Conservation (phyloP, 2,888 invertebrate species). For the Gonocerus acuteangulatus region DNA sequence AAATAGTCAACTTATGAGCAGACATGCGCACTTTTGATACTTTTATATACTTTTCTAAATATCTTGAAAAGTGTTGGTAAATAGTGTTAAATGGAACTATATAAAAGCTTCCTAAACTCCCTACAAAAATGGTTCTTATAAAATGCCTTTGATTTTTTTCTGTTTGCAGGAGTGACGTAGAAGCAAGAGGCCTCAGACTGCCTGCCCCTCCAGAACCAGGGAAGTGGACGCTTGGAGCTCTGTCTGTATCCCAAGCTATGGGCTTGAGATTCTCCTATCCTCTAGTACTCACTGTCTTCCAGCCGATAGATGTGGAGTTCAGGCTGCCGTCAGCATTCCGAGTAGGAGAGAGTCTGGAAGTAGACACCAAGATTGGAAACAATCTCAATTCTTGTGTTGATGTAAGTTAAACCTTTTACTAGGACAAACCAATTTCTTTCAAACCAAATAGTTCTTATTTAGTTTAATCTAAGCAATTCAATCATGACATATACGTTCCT, state of each 20-base stretch:
- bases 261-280: slow-evolving; percentile 52
- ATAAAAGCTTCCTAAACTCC: too few species aligned
- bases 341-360: slow-evolving; percentile 57
- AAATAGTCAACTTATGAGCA: too few species aligned
- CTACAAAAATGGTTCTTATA: too few species aligned
- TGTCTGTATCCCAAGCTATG: slow-evolving; percentile 48
- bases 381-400: slow-evolving; percentile 62
- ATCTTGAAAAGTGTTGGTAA: too few species aligned
- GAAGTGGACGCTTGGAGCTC: slow-evolving; percentile 58
- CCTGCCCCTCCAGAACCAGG: slow-evolving; percentile 56
- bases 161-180: slow-evolving; percentile 49
- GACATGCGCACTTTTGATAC: too few species aligned
- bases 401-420: slow-evolving; percentile 49
- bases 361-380: slow-evolving; percentile 61
- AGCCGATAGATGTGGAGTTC: slow-evolving; percentile 57
- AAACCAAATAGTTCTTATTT: too few species aligned
- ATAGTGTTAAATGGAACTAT: too few species aligned
- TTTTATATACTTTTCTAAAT: too few species aligned
- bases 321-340: slow-evolving; percentile 52
- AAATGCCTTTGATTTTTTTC: too few species aligned
- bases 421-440: neutral
- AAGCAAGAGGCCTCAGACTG: slow-evolving; percentile 53
- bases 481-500: too few species aligned
- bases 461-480: too few species aligned
- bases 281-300: slow-evolving; percentile 53